Percentiles rank a stretch among this genome's conserved stretches.
phyloP scores from a whole-genome alignment of 2,113 vertebrate species.

The Hippocampus guttulatus region DNA sequence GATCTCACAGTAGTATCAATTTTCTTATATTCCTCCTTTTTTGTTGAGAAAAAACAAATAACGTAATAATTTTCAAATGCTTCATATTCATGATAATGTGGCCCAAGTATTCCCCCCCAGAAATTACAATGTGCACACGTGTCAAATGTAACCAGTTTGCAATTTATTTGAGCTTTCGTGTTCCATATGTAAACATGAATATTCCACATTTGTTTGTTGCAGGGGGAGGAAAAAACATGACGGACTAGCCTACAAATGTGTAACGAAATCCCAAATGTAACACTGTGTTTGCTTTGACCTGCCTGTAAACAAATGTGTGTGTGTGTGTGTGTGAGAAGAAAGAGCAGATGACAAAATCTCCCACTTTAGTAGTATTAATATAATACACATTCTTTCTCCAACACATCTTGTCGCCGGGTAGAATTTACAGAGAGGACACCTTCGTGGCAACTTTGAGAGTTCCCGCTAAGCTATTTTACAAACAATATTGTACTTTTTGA shows the following conservation, averaged over 20 bases:
- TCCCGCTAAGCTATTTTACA: neutral
- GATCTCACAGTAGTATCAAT: too few relatives aligned
- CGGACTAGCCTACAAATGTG: constrained; percentile 70
- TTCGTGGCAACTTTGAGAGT: neutral
- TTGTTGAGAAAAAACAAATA: too few relatives aligned
- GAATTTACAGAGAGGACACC: neutral
- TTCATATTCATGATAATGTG: neutral
- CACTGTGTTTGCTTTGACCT: constrained; percentile 19
- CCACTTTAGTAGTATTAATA: constrained; percentile 65
- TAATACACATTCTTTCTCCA: constrained; percentile 66
- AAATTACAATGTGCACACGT: neutral
- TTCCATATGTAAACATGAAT: constrained; percentile 71
- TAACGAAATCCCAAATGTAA: constrained; percentile 62
- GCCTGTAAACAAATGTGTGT: constrained; percentile 51
- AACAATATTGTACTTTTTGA: neutral
- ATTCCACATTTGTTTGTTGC: constrained; percentile 50
- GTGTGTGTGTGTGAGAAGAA: neutral
- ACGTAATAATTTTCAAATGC: too few relatives aligned
- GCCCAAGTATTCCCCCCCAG: neutral
- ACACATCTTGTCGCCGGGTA: neutral
- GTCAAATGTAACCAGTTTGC: constrained; percentile 45
- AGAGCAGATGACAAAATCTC: neutral
- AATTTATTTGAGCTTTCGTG: constrained; percentile 66
- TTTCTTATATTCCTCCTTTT: too few relatives aligned
- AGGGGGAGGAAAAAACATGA: constrained; percentile 47